Base-by-base conservation (phyloP, 2,113 vertebrate genomes). In the Paralichthys olivaceus region DNA sequence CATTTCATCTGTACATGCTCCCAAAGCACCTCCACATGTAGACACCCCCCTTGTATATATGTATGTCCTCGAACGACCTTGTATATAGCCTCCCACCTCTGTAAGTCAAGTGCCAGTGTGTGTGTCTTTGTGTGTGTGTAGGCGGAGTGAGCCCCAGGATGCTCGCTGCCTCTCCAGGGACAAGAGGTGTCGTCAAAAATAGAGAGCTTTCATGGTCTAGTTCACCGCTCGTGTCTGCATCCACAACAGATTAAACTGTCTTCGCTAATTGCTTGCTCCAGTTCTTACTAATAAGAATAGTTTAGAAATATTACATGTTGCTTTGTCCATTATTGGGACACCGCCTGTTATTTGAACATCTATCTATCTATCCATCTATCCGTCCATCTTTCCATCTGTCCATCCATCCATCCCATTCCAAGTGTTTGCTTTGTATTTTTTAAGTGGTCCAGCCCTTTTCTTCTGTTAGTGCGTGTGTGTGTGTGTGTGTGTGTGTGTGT, bases 231-330 rank as follows among this genome's bases (percentile, higher is more conserved):
- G 68, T 81, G 72, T 88, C 77, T 81, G 85, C 81, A 84, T 84
- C 80, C 67, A 84, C 82, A 91, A 83, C 80, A 88, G 26, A 79
- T 85, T 77, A 73, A 75, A 84, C n/a, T n/a, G 32, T 43, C 40
- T 66, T 63, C 37, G 57, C 83, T 92, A 90, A 91, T 91, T 91
- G 89, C 79, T 71, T 91, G 86, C 76, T 91, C 83, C 73, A 89
- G 37, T 87, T 89, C 37, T 84, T 75, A 82, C 71, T 78, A 77
- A 69, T 78, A 74, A 75, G 12, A 81, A 77, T 57, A 74, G 78
- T 70, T 62, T 54, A 43, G 37, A 65, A 72, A 62, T 66, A 71
- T 80, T 61, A 57, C 34, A 69, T 59, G 53, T 75, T 9, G 9
- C 9, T 4, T 1, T 60, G 55, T 69, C 9, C 43, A 28, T 79